phyloP scores from a whole-genome alignment of 2,797 vertebrate species.

The Cyclopterus lumpus region DNA sequence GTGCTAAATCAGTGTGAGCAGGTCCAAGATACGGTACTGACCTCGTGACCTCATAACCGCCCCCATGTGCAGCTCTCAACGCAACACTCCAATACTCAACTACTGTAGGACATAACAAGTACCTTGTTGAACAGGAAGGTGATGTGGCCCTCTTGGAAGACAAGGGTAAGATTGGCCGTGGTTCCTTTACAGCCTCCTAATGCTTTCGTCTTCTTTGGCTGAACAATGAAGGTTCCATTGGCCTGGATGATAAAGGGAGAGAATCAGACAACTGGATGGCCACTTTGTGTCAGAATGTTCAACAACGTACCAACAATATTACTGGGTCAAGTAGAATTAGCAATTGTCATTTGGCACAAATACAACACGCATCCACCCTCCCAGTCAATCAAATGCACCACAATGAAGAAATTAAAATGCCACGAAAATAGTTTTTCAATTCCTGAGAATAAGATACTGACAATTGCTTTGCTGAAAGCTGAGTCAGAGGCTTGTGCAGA shows the following conservation, averaged over 20 bases:
- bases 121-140: slow-evolving; percentile 78
- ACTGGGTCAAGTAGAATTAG: not conserved
- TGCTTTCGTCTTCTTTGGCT: slow-evolving; percentile 8
- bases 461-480: not conserved
- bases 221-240: slow-evolving; percentile 69
- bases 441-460: slow-evolving; percentile 38
- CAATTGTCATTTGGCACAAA: slow-evolving; percentile 31
- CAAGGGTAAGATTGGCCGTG: slow-evolving; percentile 38
- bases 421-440: slow-evolving; percentile 12
- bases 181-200: not conserved
- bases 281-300: not conserved
- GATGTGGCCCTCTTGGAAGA: slow-evolving; percentile 65
- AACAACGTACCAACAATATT: not conserved
- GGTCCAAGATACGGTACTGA: not conserved
- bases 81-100: not conserved
- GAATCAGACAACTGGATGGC: not conserved
- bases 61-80: not conserved
- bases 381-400: not conserved
- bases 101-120: slow-evolving; percentile 1
- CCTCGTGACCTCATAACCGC: not conserved
- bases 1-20: not conserved
- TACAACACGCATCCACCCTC: slow-evolving; percentile 2
- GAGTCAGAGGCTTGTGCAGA: slow-evolving; percentile 18
- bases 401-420: slow-evolving; percentile 45
- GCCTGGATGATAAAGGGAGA: slow-evolving; percentile 46